Conservation (phyloP, 2,797 vertebrate genomes). For the Scolopax bukidnonensis region DNA sequence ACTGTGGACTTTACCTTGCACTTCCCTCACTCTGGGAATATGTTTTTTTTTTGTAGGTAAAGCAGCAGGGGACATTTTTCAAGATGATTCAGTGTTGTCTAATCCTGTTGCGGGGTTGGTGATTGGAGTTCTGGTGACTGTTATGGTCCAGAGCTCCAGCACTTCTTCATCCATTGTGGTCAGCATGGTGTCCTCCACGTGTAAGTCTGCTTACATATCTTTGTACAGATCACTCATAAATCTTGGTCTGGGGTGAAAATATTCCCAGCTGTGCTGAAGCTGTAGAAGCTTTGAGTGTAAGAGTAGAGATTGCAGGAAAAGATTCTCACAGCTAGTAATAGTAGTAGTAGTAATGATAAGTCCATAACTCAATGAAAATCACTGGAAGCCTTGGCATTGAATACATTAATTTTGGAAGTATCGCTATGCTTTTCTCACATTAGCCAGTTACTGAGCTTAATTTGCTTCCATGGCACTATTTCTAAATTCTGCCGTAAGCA, state of each 20-base stretch:
- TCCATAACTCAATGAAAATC: not conserved
- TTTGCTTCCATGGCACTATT: not conserved
- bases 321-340: not conserved
- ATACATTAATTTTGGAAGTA: not conserved
- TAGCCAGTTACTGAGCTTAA: not conserved
- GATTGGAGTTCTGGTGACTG: constrained; percentile 95
- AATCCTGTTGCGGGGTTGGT: constrained; percentile 95
- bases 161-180: constrained; percentile 96
- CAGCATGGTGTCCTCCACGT: constrained; percentile 97
- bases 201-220: constrained; percentile 79
- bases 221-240: not conserved
- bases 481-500: not conserved
- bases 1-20: not conserved
- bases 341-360: not conserved
- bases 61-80: constrained; percentile 94
- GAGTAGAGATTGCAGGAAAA: not conserved
- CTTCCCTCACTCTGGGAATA: not conserved
- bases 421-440: not conserved
- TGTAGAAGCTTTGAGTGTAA: not conserved
- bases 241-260: not conserved
- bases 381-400: not conserved
- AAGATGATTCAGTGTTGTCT: constrained; percentile 88
- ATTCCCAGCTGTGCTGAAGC: not conserved
- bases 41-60: constrained; percentile 81
- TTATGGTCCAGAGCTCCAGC: constrained; percentile 96